phyloP scores from a whole-genome alignment of 2,113 vertebrate species.

The Phylloscopus trochiloides region DNA sequence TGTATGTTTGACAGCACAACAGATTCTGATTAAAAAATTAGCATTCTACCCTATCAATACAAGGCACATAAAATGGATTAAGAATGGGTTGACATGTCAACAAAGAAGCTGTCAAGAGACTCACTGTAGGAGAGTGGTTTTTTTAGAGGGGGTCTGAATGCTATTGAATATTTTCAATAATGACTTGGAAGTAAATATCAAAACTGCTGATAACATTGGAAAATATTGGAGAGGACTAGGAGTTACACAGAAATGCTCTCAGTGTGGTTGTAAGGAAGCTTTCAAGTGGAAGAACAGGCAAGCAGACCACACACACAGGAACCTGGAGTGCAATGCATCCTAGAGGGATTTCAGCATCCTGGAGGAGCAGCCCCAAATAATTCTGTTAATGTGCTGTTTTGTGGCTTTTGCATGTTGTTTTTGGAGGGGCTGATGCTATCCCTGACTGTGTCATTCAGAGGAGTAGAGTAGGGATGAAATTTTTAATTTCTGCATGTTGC shows the following conservation, averaged over 20 bases:
- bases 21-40: slow-evolving; percentile 50
- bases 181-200: slow-evolving; percentile 14
- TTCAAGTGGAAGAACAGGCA: background rate
- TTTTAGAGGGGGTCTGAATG: background rate
- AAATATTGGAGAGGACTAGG: background rate
- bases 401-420: background rate
- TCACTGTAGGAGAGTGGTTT: background rate
- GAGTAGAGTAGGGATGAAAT: background rate
- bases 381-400: background rate
- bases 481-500: background rate
- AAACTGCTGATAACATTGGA: background rate
- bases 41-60: slow-evolving; percentile 28
- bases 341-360: background rate
- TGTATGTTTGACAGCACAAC: background rate
- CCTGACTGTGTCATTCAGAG: background rate
- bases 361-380: background rate
- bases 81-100: background rate
- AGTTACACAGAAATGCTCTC: background rate
- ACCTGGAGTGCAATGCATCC: background rate
- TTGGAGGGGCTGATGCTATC: background rate
- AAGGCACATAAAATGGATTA: slow-evolving; percentile 11
- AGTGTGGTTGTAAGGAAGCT: background rate
- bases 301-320: background rate
- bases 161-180: background rate
- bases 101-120: slow-evolving; percentile 36